These are phyloP conservation scores for Gerris buenoi DNA, from an alignment of 1,140 invertebrate species.

Conservation along the genomic window DNA sequence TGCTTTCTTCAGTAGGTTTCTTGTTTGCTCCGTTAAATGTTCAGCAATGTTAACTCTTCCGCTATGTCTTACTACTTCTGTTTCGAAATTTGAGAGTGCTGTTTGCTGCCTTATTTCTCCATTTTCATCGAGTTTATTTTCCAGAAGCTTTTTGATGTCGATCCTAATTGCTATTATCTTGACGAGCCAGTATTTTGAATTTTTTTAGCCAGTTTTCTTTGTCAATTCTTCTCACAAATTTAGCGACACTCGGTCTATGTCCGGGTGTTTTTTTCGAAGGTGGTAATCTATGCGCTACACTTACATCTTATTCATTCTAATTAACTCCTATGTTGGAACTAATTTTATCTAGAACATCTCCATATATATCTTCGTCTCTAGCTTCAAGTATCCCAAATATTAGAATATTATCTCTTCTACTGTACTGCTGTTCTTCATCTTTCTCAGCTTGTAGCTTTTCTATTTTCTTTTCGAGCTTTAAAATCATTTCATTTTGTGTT, in stretches of 20 bases:
- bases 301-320: not conserved
- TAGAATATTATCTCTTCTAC: not conserved
- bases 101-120: not conserved
- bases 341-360: not conserved
- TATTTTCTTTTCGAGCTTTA: not conserved
- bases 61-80: not conserved
- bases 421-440: not conserved
- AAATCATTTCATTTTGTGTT: not conserved
- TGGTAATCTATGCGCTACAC: not conserved
- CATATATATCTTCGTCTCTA: not conserved
- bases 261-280: not conserved
- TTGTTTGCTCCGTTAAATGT: not conserved
- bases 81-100: not conserved
- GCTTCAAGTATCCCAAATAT: not conserved
- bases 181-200: not conserved
- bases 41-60: not conserved
- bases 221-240: not conserved
- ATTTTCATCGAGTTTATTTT: not conserved
- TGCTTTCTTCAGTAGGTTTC: not conserved
- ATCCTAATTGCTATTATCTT: not conserved
- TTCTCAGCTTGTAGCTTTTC: not conserved
- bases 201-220: not conserved
- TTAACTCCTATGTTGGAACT: not conserved
- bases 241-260: not conserved
- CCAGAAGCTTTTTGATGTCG: not conserved